A percentile compares a stretch with the other conserved stretches of the same genome.
Evolutionary conservation across 2,888 invertebrate genomes (phyloP).

Genomic region (Ophonus ardosiacus): DNA sequence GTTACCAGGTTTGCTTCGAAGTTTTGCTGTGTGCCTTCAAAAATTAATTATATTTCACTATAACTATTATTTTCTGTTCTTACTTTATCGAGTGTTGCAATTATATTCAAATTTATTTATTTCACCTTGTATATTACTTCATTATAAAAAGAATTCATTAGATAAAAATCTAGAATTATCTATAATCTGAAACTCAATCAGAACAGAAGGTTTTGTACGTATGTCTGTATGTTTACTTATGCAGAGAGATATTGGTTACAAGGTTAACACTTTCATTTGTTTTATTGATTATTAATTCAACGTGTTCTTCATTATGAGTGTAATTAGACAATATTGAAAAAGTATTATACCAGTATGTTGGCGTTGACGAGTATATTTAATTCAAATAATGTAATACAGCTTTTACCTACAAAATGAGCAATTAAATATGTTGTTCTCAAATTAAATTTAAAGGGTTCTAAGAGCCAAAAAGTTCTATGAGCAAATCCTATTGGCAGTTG

Average conservation of each 20-base stretch:
- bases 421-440: too few species aligned
- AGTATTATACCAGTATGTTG: background rate
- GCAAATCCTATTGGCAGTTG: too few species aligned
- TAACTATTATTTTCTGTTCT: too few species aligned
- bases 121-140: constrained; percentile 24
- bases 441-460: too few species aligned
- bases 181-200: constrained; percentile 22
- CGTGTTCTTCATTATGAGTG: constrained; percentile 34
- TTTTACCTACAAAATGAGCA: too few species aligned
- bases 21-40: too few species aligned
- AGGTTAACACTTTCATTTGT: constrained; percentile 59
- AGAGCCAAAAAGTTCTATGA: too few species aligned
- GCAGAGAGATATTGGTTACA: constrained; percentile 52
- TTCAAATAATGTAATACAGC: background rate
- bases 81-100: background rate
- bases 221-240: constrained; percentile 11
- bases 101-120: background rate
- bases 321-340: background rate
- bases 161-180: constrained; percentile 28
- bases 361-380: background rate
- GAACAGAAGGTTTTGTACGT: background rate
- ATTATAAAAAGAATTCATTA: background rate
- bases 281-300: constrained; percentile 55
- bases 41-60: too few species aligned
- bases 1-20: too few species aligned